phyloP scores from a whole-genome alignment of 2,888 invertebrate genomes.

The Mactromeris polynyma region DNA sequence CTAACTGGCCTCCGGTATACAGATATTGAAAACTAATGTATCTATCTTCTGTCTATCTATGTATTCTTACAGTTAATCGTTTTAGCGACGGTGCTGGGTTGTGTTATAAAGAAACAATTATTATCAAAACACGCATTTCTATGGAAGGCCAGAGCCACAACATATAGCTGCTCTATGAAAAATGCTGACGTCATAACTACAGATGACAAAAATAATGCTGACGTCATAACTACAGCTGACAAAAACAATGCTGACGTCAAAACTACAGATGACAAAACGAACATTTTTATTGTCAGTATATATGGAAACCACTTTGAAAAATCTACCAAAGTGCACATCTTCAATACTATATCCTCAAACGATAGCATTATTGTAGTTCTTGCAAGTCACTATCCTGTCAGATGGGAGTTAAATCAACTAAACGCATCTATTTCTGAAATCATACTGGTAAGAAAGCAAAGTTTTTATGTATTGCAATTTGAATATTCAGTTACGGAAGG shows the following conservation, averaged over 20 bases:
- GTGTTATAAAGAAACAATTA: conserved; percentile 1
- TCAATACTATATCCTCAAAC: background rate
- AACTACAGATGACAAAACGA: background rate
- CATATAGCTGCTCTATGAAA: conserved; percentile 8
- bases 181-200: no score
- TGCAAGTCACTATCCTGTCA: conserved; percentile 54
- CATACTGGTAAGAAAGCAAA: conserved; percentile 36
- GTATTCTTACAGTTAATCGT: background rate
- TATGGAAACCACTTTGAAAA: conserved; percentile 58
- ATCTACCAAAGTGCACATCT: conserved; percentile 22
- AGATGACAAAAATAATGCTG: no score
- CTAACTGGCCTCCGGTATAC: no score
- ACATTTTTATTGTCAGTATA: conserved; percentile 48
- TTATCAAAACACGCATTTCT: conserved; percentile 11
- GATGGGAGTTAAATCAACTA: conserved; percentile 38
- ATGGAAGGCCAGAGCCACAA: conserved; percentile 20
- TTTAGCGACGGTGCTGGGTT: conserved; percentile 32
- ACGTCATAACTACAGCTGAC: background rate
- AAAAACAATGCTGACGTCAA: background rate
- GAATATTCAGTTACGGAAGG: no score
- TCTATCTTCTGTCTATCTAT: no score
- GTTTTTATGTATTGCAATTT: background rate
- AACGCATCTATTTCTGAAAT: conserved; percentile 20
- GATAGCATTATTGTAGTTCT: conserved; percentile 36
- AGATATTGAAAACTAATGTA: no score